Conservation (phyloP, 2,797 vertebrate species). For the Myotis pilosus region DNA sequence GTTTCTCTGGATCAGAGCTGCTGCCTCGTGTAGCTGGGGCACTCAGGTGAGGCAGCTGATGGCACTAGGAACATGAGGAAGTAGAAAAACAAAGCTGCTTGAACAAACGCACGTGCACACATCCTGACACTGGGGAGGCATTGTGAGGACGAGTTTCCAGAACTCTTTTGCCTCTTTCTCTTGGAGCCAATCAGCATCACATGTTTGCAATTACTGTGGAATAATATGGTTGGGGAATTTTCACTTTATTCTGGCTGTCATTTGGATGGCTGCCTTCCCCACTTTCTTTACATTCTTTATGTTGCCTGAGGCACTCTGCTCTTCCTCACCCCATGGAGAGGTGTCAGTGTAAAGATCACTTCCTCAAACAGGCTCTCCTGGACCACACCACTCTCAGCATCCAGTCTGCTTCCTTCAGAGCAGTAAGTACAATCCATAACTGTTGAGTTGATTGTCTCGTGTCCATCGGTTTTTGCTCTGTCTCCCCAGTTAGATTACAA, state of each 20-base stretch:
- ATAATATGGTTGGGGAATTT: neutral
- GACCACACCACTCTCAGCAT: neutral
- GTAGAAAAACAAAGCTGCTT: neutral
- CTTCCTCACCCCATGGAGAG: neutral
- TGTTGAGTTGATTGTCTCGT: fast-evolving
- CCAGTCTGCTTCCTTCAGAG: fast-evolving
- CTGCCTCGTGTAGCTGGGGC: slow-evolving; percentile 43
- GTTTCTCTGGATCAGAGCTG: slow-evolving; percentile 47
- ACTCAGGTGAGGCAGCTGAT: slow-evolving; percentile 73
- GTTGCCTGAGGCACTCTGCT: neutral
- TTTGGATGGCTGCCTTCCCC: neutral
- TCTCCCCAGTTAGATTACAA: neutral
- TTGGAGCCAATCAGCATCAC: neutral
- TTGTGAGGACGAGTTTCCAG: neutral
- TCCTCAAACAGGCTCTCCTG: neutral
- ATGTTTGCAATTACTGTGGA: neutral
- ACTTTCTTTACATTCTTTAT: neutral
- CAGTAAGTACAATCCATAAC: neutral
- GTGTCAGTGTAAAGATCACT: neutral
- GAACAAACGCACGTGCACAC: neutral
- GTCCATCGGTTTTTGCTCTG: neutral
- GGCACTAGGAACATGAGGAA: slow-evolving; percentile 36
- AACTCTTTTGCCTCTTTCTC: neutral
- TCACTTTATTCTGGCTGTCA: neutral
- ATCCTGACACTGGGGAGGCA: neutral